Evolutionary conservation across 2,888 invertebrate genomes (phyloP).

Genomic region (Nomada fucata): DNA sequence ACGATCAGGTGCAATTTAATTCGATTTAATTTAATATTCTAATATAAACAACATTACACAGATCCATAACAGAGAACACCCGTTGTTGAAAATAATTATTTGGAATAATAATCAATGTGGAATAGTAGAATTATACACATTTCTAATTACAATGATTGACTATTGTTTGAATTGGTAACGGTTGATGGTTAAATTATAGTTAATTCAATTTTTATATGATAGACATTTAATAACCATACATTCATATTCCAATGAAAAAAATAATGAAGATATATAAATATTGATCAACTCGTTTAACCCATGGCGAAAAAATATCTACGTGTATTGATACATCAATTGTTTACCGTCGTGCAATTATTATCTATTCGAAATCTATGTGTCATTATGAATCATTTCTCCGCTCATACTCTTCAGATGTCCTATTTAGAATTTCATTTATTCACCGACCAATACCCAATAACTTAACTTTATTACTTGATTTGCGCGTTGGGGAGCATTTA

Average conservation of each 20-base stretch:
- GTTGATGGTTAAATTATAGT: no score
- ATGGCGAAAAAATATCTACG: constrained; percentile 3
- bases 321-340: constrained; percentile 23
- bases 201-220: no score
- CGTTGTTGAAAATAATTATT: neutral
- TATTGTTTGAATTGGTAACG: no score
- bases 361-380: constrained; percentile 13
- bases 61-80: no score
- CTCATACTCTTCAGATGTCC: neutral
- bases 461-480: no score
- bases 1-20: constrained; percentile 4
- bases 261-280: neutral
- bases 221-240: neutral
- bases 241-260: neutral
- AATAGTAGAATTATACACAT: no score
- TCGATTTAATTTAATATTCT: neutral
- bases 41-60: neutral
- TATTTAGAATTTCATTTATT: neutral
- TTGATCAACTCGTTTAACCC: neutral
- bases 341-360: neutral
- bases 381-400: no score
- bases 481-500: no score
- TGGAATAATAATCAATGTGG: no score
- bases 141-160: no score
- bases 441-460: neutral